These are phyloP conservation scores for Cebus imitator DNA, from an alignment of 2,113 vertebrate species.

Conservation along the genomic window DNA sequence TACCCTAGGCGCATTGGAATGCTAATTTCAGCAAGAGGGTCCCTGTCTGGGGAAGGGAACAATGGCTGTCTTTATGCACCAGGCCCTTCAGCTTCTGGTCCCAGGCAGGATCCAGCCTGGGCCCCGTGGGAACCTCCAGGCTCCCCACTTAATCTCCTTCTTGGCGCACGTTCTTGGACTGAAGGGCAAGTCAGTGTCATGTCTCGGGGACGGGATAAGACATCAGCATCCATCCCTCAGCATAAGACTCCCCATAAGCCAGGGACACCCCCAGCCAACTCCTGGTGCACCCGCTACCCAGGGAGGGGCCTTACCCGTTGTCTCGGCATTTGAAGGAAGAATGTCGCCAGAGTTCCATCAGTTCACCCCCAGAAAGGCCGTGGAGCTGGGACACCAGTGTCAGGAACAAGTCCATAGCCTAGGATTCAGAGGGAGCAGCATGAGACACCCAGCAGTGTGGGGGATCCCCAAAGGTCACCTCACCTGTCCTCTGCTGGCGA, in stretches of 20 bases:
- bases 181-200: neutral
- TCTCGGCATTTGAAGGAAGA: conserved; percentile 88
- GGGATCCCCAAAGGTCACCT: neutral
- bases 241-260: neutral
- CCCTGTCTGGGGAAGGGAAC: neutral
- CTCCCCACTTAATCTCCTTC: neutral
- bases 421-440: neutral
- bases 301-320: conserved; percentile 83
- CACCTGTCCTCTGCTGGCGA: neutral
- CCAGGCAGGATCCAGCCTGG: neutral
- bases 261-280: too few species aligned
- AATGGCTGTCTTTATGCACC: neutral
- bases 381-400: conserved; percentile 87
- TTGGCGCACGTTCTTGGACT: neutral
- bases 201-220: neutral
- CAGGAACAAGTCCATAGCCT: conserved; percentile 87
- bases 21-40: conserved; percentile 29
- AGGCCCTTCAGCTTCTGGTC: neutral
- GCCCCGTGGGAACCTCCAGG: conserved; percentile 40
- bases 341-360: conserved; percentile 85
- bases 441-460: rapidly evolving
- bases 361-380: conserved; percentile 80
- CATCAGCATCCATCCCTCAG: neutral
- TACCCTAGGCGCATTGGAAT: neutral
- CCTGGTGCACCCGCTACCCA: rapidly evolving